Evolutionary conservation across 1,140 invertebrate genomes (phyloP).

Genomic region (Semibalanus balanoides): DNA sequence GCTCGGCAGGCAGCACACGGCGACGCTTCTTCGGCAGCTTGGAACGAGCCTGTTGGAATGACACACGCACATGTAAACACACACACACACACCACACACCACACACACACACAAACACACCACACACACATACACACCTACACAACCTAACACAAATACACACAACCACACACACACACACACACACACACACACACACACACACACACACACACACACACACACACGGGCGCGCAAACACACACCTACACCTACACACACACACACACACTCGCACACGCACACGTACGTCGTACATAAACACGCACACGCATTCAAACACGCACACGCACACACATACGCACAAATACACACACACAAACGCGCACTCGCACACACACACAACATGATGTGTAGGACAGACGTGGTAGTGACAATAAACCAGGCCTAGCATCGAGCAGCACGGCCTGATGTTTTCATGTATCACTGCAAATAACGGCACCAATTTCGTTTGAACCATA

Average conservation of each 20-base stretch:
- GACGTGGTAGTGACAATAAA: too few species aligned
- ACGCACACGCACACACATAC: slow-evolving; percentile 11
- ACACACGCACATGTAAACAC: too few species aligned
- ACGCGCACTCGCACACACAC: not conserved
- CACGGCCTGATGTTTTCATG: too few species aligned
- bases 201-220: slow-evolving; percentile 5
- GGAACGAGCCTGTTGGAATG: slow-evolving; percentile 55
- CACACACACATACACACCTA: too few species aligned
- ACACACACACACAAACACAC: too few species aligned
- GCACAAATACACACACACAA: not conserved
- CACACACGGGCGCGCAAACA: not conserved
- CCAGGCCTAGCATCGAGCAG: too few species aligned
- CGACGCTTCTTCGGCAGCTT: slow-evolving; percentile 74
- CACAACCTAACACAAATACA: too few species aligned
- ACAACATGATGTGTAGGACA: too few species aligned
- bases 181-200: slow-evolving; percentile 3
- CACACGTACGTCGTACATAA: slow-evolving; percentile 7
- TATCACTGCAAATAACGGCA: too few species aligned
- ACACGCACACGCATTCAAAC: slow-evolving; percentile 10
- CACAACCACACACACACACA: too few species aligned
- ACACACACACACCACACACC: too few species aligned
- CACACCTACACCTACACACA: not conserved
- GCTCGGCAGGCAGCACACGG: slow-evolving; percentile 65
- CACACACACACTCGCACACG: slow-evolving; percentile 2
- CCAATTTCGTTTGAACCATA: too few species aligned